Conservation (phyloP, 2,888 invertebrate genomes). For the Eilema sororculum region DNA sequence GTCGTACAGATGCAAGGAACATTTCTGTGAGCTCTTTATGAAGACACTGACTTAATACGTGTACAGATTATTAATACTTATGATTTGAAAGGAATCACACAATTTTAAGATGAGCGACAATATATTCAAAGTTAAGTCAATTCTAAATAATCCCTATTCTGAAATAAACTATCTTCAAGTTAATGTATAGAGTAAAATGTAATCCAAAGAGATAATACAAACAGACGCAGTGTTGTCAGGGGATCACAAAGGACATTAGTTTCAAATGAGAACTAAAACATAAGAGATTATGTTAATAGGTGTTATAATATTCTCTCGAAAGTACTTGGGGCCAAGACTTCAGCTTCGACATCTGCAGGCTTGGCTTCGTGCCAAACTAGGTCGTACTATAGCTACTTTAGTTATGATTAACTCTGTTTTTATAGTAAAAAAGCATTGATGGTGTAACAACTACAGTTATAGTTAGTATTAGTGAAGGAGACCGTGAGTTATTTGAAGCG, state of each 20-base stretch:
- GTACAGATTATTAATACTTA: no score
- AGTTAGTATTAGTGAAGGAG: neutral
- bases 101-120: no score
- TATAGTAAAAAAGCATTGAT: constrained; percentile 26
- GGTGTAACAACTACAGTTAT: neutral
- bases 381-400: constrained; percentile 47
- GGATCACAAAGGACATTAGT: constrained; percentile 52
- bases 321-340: constrained; percentile 57
- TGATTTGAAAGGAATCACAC: no score
- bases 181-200: neutral
- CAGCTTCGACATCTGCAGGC: constrained; percentile 66
- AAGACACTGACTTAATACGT: no score
- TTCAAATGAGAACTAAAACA: constrained; percentile 61
- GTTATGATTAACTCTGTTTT: constrained; percentile 48
- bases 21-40: no score
- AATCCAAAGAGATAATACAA: constrained; percentile 7
- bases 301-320: constrained; percentile 60
- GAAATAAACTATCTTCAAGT: neutral
- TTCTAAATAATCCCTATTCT: no score
- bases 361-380: constrained; percentile 61
- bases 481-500: neutral
- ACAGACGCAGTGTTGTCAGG: constrained; percentile 34
- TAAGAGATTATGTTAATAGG: constrained; percentile 67
- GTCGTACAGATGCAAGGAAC: no score
- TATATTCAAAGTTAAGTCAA: no score